Conservation (phyloP, 2,888 invertebrate species). For the Phania funesta region DNA sequence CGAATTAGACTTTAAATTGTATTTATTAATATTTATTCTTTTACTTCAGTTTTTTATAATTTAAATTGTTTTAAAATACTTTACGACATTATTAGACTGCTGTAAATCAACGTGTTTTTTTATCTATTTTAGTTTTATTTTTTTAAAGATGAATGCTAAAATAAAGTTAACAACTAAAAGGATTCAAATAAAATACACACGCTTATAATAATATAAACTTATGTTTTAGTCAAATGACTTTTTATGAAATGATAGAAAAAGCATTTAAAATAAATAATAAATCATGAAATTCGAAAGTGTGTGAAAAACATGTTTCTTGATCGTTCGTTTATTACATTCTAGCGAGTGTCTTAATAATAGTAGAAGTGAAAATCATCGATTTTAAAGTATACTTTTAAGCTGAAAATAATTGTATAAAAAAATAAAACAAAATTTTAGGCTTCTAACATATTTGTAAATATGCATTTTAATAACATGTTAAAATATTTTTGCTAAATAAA, state of each 20-base stretch:
- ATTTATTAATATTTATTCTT: constrained; percentile 34
- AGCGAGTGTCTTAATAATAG: constrained; percentile 14
- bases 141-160: constrained; percentile 24
- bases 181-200: neutral
- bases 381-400: constrained; percentile 49
- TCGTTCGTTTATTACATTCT: constrained; percentile 5
- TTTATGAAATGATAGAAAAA: too few species aligned
- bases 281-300: neutral
- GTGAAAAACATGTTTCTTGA: neutral
- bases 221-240: constrained; percentile 1
- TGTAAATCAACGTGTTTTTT: constrained; percentile 17
- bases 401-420: constrained; percentile 24
- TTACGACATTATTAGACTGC: constrained; percentile 29
- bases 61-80: constrained; percentile 47
- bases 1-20: constrained; percentile 21
- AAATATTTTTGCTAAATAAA: constrained; percentile 56
- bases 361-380: neutral
- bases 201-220: constrained; percentile 22
- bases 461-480: constrained; percentile 33
- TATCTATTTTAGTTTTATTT: neutral
- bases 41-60: constrained; percentile 21
- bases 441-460: constrained; percentile 28
- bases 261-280: constrained; percentile 3
- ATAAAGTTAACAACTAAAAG: constrained; percentile 11
- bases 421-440: constrained; percentile 56